These are phyloP conservation scores for Rousettus madagascariensis DNA, from an alignment of 2,797 vertebrate genomes.

Conservation along the genomic window DNA sequence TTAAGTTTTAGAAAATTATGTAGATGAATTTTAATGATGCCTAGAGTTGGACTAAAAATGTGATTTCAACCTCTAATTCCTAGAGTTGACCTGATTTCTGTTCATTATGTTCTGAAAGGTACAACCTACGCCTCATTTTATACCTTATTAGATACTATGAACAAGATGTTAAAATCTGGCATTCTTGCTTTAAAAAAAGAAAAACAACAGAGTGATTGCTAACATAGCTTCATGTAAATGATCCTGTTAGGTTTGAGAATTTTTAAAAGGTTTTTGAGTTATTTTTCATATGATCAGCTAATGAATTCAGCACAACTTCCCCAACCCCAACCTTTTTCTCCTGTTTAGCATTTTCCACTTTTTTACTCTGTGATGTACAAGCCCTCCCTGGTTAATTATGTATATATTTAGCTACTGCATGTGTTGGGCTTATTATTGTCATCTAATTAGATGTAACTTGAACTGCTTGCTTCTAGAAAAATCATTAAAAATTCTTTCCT, in stretches of 20 bases:
- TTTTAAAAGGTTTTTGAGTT: conserved; percentile 72
- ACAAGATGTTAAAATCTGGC: conserved; percentile 66
- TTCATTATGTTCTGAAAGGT: background rate
- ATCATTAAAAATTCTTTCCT: conserved; percentile 97
- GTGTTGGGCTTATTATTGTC: conserved; percentile 98
- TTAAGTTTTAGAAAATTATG: background rate
- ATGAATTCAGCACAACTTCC: conserved; percentile 83
- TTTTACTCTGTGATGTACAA: conserved; percentile 92
- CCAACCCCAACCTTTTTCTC: conserved; percentile 37
- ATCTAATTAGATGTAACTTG: conserved; percentile 99
- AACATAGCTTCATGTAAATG: conserved; percentile 61
- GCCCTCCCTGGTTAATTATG: conserved; percentile 95
- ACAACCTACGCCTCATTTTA: conserved; percentile 44
- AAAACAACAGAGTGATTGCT: conserved; percentile 49
- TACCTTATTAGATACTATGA: conserved; percentile 53
- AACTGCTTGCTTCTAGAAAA: conserved; percentile 96
- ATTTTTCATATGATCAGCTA: conserved; percentile 75
- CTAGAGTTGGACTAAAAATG: conserved; percentile 29
- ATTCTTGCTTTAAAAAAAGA: conserved; percentile 59
- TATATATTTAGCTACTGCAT: conserved; percentile 97
- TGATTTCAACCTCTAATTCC: conserved; percentile 56
- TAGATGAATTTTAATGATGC: conserved; percentile 17
- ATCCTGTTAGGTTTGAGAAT: conserved; percentile 63
- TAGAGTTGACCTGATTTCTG: conserved; percentile 42
- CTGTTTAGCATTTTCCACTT: conserved; percentile 86